Percentiles rank a stretch among this genome's conserved stretches.
phyloP scores from a whole-genome alignment of 2,888 invertebrate genomes.

The Hyposoter dolosus region DNA sequence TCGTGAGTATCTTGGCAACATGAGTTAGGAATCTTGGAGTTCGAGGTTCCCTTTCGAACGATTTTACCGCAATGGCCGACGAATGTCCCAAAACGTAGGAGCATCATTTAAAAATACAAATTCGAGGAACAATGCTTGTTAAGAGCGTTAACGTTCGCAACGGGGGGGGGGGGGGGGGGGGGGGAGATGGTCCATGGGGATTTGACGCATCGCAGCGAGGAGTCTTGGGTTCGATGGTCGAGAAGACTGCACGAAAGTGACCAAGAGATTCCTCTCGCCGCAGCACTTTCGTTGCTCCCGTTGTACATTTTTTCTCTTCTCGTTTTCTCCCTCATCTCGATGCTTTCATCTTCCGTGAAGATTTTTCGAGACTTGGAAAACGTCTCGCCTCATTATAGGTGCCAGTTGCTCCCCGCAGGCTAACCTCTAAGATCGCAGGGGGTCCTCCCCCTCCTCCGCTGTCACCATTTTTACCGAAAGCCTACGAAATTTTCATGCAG shows the following conservation, averaged over 20 bases:
- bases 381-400: conserved; percentile 80
- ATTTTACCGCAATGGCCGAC: conserved; percentile 76
- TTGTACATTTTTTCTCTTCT: conserved; percentile 44
- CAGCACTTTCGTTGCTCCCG: conserved; percentile 48
- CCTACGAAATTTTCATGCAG: conserved; percentile 1
- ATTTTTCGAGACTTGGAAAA: conserved; percentile 44
- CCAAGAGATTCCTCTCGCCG: conserved; percentile 34
- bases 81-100: conserved; percentile 77
- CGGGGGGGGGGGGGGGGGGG: conserved; percentile 71
- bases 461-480: conserved; percentile 3
- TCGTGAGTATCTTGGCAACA: background rate
- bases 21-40: background rate
- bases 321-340: conserved; percentile 23
- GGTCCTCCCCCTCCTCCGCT: conserved; percentile 62
- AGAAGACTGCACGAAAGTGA: conserved; percentile 23
- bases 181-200: conserved; percentile 71
- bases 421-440: conserved; percentile 78
- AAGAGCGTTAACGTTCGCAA: conserved; percentile 79
- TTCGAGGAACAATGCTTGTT: conserved; percentile 79
- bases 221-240: conserved; percentile 38
- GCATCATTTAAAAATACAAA: conserved; percentile 80
- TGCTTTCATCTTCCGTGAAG: conserved; percentile 52
- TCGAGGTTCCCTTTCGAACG: background rate
- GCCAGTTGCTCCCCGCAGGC: conserved; percentile 80
- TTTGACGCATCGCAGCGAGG: conserved; percentile 59